A percentile compares a stretch with the other conserved stretches of the same genome.
phyloP scores from a whole-genome alignment of 2,113 vertebrate species.

The Rhinopithecus roxellana region DNA sequence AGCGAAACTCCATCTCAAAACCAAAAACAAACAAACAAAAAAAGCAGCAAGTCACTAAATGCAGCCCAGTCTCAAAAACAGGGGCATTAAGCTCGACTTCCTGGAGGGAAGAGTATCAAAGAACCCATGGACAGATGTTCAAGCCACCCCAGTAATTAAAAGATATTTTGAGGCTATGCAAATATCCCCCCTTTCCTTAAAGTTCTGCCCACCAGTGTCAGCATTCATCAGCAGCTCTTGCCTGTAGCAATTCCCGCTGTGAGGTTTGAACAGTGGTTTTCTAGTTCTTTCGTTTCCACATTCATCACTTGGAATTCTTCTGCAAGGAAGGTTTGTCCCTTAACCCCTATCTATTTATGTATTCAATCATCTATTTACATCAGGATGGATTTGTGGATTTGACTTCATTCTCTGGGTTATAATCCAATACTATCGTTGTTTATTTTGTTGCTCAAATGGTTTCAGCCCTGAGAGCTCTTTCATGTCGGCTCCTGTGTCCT shows the following conservation, averaged over 20 bases:
- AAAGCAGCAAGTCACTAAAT: no score
- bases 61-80: no score
- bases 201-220: rapidly evolving
- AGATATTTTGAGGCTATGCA: neutral
- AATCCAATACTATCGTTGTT: neutral
- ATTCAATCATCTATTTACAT: neutral
- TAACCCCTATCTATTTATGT: neutral
- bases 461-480: neutral
- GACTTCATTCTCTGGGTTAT: neutral
- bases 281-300: neutral
- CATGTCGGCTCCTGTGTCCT: neutral
- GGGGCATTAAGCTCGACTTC: neutral
- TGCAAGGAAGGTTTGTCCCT: neutral
- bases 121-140: rapidly evolving
- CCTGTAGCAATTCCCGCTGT: rapidly evolving
- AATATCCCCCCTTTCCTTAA: neutral
- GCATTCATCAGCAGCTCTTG: rapidly evolving
- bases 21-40: no score
- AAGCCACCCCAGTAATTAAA: neutral
- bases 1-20: no score
- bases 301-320: neutral
- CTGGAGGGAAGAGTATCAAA: neutral
- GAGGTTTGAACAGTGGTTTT: rapidly evolving
- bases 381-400: neutral
- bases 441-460: neutral